These are phyloP conservation scores for Holocentrus rufus DNA, from an alignment of 2,797 vertebrate species.

Conservation along the genomic window DNA sequence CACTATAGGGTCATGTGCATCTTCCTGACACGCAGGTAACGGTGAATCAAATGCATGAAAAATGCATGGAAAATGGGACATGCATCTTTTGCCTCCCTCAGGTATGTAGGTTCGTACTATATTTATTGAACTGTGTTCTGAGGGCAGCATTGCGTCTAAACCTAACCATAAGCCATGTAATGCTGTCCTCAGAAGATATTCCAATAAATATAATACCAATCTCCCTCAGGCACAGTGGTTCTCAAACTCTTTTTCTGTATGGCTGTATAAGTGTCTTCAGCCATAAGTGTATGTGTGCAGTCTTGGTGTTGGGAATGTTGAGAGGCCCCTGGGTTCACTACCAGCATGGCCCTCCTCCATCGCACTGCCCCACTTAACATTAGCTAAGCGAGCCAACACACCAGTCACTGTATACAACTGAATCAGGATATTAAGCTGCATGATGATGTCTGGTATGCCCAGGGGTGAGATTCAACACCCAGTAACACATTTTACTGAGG, in stretches of 20 bases:
- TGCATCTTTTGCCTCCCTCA: too few relatives aligned
- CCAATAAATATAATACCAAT: too few relatives aligned
- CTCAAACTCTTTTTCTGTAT: too few relatives aligned
- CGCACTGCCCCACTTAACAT: slow-evolving; percentile 10
- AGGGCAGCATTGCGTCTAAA: too few relatives aligned
- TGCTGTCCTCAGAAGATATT: too few relatives aligned
- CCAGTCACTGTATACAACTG: slow-evolving; percentile 18
- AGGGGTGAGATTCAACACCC: slow-evolving; percentile 13
- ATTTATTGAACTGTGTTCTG: too few relatives aligned
- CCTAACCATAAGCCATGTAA: too few relatives aligned
- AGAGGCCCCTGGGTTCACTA: slow-evolving; percentile 33
- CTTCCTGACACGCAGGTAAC: too few relatives aligned
- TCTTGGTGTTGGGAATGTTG: slow-evolving; percentile 12
- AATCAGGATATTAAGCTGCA: slow-evolving; percentile 19
- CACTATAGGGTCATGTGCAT: too few relatives aligned
- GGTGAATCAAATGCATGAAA: too few relatives aligned
- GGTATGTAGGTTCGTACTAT: too few relatives aligned
- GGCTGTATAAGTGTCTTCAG: neutral
- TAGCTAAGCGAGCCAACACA: neutral
- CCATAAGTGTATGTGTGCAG: slow-evolving; percentile 4
- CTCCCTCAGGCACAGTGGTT: neutral
- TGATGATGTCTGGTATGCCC: neutral
- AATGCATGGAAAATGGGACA: too few relatives aligned
- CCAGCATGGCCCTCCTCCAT: slow-evolving; percentile 4
- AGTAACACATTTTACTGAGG: neutral